phyloP scores from a whole-genome alignment of 2,113 vertebrate genomes.

The Saguinus midas region DNA sequence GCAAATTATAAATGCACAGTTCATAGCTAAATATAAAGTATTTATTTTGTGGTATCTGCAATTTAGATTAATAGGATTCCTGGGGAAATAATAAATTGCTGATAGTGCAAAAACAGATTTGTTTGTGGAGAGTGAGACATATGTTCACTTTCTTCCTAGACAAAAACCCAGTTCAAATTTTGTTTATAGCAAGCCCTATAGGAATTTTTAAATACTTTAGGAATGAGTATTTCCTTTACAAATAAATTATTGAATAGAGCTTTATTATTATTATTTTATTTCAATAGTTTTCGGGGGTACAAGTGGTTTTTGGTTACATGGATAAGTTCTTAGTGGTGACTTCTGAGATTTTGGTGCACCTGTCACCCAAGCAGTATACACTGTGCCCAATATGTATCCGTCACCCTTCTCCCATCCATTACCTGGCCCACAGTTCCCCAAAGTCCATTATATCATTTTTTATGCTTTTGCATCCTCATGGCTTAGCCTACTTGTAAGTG shows the following conservation, averaged over 20 bases:
- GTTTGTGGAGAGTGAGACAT: background rate
- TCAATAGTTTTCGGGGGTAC: no score
- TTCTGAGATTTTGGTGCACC: no score
- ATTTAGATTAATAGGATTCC: background rate
- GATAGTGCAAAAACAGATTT: background rate
- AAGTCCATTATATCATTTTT: no score
- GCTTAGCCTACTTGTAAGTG: no score
- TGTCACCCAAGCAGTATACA: no score
- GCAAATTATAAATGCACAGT: conserved; percentile 5
- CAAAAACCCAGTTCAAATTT: background rate
- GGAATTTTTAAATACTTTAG: conserved; percentile 35
- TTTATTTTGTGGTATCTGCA: conserved; percentile 7
- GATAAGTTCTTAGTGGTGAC: no score
- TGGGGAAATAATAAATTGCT: background rate
- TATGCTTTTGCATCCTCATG: no score
- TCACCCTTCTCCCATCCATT: no score
- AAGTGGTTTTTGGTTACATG: no score
- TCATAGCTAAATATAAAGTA: conserved; percentile 28
- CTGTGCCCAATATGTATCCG: no score
- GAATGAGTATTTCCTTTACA: conserved; percentile 42
- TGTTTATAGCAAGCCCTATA: conserved; percentile 22
- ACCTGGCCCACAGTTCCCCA: no score
- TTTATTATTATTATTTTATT: background rate
- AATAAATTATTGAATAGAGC: conserved; percentile 59
- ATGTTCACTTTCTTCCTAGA: conserved; percentile 17